These are phyloP conservation scores for Bufotes viridis DNA, from an alignment of 2,797 vertebrate species.

Conservation along the genomic window DNA sequence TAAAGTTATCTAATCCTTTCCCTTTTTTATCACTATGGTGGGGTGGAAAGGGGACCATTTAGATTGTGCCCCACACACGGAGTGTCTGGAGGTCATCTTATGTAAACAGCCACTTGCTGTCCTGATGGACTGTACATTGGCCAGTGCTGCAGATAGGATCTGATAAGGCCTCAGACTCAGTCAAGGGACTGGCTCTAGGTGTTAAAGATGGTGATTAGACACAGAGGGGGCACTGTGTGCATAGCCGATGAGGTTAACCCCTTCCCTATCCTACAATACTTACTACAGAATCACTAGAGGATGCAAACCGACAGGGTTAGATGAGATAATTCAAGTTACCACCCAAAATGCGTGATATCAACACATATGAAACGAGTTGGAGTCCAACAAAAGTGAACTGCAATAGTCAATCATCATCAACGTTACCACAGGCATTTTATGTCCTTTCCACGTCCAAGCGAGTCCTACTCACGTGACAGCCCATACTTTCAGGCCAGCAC, in stretches of 20 bases:
- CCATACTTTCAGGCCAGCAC: no score
- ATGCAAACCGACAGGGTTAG: no score
- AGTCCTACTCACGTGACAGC: no score
- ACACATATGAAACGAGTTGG: no score
- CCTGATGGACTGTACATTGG: slow-evolving; percentile 30
- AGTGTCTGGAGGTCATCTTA: slow-evolving; percentile 29
- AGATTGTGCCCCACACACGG: neutral
- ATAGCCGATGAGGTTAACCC: neutral
- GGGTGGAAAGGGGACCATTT: neutral
- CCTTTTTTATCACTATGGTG: neutral
- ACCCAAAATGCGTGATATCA: no score
- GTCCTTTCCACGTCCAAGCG: no score
- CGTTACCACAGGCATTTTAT: no score
- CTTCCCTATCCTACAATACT: neutral
- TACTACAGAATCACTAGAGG: neutral
- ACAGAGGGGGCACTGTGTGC: neutral
- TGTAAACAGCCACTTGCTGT: slow-evolving; percentile 31
- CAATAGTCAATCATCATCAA: no score
- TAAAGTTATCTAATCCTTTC: slow-evolving; percentile 3
- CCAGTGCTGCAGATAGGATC: slow-evolving; percentile 15
- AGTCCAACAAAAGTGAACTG: no score
- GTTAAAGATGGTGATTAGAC: slow-evolving; percentile 25
- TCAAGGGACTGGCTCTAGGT: slow-evolving; percentile 10
- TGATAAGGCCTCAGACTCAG: slow-evolving; percentile 38
- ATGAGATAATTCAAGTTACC: no score